Base-by-base conservation (phyloP, 1,140 invertebrate genomes). In the Harpegnathos saltator region DNA sequence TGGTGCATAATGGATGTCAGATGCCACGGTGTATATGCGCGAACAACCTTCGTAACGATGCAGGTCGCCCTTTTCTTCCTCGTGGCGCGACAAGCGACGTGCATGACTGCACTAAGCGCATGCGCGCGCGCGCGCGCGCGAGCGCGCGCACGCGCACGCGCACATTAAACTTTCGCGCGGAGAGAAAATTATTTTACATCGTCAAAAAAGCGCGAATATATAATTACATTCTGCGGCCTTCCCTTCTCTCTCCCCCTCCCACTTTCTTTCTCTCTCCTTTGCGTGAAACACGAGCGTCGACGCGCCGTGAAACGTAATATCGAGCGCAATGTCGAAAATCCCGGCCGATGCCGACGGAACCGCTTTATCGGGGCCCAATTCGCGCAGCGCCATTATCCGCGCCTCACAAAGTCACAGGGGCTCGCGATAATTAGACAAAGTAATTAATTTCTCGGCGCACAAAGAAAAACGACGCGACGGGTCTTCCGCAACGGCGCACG, bases 1-100 rank as follows among this genome's bases (percentile, higher is more conserved):
- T 82, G 19, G 7, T 12, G 56, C 63, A 89, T 89, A 89, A 88
- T 89, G 74, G 63, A 85, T 69, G 65, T 80, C 69, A 59, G 84
- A 74, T 69, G 69, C 62, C 72, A 50, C 24, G 15, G 19, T 72
- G 26, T 44, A 50, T 62, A 59, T 59, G 62, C 48, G 82, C 69
- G 71, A 72, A 81, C 62, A 87, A 82, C 68, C 59, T 86, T 87
- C 66, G 56, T 85, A 82, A 88, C 83, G 77, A 82, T 59, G 54
- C 58, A 63, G 63, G n/a, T 48, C 54, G 48, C 22, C 62, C 26
- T 38, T 77, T 54, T 29, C 61, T 22, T 68, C 74, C 14, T 12
- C 15, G n/a, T 74, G 12, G 11, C 26, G 24, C 11, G 62, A 68
- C 38, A 48, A 44, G 61, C 61, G 61, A 33, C 19, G 5, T 26